Conservation (phyloP, 1,140 invertebrate species). For the Amyelois transitella region DNA sequence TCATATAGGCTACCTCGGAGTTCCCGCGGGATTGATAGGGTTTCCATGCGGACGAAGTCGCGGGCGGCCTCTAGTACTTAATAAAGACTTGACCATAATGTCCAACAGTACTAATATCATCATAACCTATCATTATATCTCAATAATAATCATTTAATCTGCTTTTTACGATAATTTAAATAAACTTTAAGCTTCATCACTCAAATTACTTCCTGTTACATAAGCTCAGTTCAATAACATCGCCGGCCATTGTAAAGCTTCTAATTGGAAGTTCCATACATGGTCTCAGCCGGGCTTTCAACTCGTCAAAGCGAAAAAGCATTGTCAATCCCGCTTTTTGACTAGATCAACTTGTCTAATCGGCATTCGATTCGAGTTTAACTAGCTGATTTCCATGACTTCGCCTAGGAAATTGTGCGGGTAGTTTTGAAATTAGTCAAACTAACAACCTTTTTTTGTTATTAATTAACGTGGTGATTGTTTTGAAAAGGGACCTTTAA, state of each 20-base stretch:
- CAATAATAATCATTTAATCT: background rate
- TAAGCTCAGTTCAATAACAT: background rate
- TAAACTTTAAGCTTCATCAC: background rate
- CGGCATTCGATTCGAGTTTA: background rate
- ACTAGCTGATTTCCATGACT: background rate
- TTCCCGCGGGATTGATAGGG: no score
- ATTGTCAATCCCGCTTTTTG: background rate
- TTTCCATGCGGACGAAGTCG: no score
- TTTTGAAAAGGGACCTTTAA: no score
- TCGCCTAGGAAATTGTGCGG: no score
- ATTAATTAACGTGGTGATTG: no score
- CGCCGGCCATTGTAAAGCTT: background rate
- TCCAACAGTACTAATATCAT: background rate
- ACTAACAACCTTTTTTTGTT: no score
- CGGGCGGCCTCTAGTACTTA: no score
- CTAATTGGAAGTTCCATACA: background rate
- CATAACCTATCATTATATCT: background rate
- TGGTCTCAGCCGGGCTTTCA: background rate
- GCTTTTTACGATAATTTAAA: background rate
- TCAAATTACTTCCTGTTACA: background rate
- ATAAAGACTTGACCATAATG: no score
- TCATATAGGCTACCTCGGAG: no score
- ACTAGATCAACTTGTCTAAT: background rate
- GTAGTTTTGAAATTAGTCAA: no score
- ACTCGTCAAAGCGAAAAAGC: background rate